Conservation (phyloP, 1,140 invertebrate species). For the Drosophila watanabei region DNA sequence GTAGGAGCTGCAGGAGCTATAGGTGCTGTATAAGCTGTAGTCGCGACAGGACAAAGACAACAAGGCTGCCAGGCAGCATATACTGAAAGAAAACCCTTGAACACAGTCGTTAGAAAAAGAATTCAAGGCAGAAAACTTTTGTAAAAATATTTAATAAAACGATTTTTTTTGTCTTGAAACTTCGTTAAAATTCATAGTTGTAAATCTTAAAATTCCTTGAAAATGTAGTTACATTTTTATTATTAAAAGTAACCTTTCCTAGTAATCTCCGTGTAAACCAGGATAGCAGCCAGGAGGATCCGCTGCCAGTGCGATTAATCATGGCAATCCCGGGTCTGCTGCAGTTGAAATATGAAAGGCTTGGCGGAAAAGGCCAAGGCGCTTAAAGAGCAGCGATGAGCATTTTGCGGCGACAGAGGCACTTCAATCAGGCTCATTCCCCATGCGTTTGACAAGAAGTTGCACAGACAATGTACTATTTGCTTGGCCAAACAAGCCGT, state of each 20-base stretch:
- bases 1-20: not conserved
- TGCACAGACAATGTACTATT: constrained; percentile 57
- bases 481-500: constrained; percentile 49
- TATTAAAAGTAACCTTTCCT: not conserved
- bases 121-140: not conserved
- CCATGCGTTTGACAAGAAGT: constrained; percentile 82
- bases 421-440: constrained; percentile 80
- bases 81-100: constrained; percentile 10
- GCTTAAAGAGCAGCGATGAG: constrained; percentile 50
- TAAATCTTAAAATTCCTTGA: not conserved
- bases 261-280: not conserved
- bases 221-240: not conserved
- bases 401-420: constrained; percentile 55
- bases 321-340: constrained; percentile 64
- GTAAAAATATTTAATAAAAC: not conserved
- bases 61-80: constrained; percentile 20
- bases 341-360: constrained; percentile 52
- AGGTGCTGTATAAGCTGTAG: not conserved
- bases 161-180: not conserved
- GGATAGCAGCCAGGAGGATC: constrained; percentile 15
- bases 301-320: constrained; percentile 67
- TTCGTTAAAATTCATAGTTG: not conserved
- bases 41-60: constrained; percentile 23
- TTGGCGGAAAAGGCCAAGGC: constrained; percentile 22
- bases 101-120: not conserved